Percentiles rank a stretch among this genome's conserved stretches.
Conservation (phyloP, 2,888 invertebrate genomes). For the Perizoma affinitatum region DNA sequence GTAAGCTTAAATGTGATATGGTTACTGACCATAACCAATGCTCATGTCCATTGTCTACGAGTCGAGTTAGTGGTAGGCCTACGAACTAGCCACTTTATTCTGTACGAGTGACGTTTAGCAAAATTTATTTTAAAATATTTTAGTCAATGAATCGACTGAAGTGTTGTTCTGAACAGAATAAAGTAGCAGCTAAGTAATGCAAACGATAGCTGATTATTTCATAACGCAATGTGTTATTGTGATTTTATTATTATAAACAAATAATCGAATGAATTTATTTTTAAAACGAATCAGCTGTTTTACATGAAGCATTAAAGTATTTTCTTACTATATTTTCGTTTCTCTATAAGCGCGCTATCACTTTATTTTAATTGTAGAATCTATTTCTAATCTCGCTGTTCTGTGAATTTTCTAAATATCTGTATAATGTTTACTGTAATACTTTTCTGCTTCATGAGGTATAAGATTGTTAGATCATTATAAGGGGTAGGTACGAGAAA, state of each 20-base stretch:
- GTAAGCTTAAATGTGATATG: constrained; percentile 31
- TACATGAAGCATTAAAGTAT: constrained; percentile 83
- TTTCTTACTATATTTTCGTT: constrained; percentile 44
- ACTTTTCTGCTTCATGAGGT: constrained; percentile 82
- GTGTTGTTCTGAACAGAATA: constrained; percentile 58
- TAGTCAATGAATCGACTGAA: constrained; percentile 72
- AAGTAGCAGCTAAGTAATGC: constrained; percentile 60
- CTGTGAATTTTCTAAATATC: constrained; percentile 70
- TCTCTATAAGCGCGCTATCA: constrained; percentile 50
- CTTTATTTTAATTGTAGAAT: constrained; percentile 70
- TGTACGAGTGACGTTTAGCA: constrained; percentile 53
- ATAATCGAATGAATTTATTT: constrained; percentile 58
- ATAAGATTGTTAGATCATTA: constrained; percentile 75
- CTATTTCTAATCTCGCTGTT: constrained; percentile 74
- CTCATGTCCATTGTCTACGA: constrained; percentile 29
- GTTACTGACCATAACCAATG: constrained; percentile 24
- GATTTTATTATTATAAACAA: constrained; percentile 65
- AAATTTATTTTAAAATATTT: constrained; percentile 65
- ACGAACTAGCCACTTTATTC: constrained; percentile 56
- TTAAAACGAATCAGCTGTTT: constrained; percentile 60
- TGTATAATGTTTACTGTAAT: constrained; percentile 69
- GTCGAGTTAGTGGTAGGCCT: constrained; percentile 60
- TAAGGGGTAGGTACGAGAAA: constrained; percentile 76
- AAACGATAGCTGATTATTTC: constrained; percentile 72
- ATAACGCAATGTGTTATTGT: constrained; percentile 70